Conservation (phyloP, 1,140 invertebrate genomes). For the Acromyrmex heyeri region DNA sequence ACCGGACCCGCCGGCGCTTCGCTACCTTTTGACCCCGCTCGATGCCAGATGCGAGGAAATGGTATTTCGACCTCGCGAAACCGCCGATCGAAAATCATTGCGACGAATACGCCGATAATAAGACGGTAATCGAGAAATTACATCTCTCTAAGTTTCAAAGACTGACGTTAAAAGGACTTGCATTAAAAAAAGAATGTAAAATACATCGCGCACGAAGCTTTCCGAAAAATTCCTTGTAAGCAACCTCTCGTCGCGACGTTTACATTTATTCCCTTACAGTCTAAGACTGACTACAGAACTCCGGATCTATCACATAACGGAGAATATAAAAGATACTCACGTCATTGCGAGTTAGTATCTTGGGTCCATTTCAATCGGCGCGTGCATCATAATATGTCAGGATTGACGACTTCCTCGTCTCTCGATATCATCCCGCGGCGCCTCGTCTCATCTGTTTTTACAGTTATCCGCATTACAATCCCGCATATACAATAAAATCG, state of each 20-base stretch:
- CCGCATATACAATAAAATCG: slow-evolving; percentile 34
- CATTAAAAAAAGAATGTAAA: neutral
- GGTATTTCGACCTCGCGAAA: slow-evolving; percentile 39
- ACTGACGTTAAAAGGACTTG: neutral
- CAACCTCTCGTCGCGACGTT: neutral
- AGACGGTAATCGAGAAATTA: neutral
- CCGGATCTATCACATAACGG: slow-evolving; percentile 28
- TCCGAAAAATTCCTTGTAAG: neutral
- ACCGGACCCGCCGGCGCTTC: slow-evolving; percentile 58
- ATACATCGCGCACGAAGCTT: neutral
- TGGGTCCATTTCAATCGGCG: slow-evolving; percentile 35
- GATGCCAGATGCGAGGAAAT: slow-evolving; percentile 62
- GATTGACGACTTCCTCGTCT: slow-evolving; percentile 45
- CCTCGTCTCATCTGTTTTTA: slow-evolving; percentile 50
- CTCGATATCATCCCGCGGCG: slow-evolving; percentile 36
- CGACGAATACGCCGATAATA: neutral
- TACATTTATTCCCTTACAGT: neutral
- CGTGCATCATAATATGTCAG: slow-evolving; percentile 43
- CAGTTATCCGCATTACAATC: slow-evolving; percentile 52
- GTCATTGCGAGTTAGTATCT: slow-evolving; percentile 10
- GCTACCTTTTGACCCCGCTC: slow-evolving; percentile 62
- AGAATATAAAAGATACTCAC: neutral
- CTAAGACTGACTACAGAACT: neutral
- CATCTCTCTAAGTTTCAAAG: neutral
- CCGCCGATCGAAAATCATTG: slow-evolving; percentile 7